These are phyloP conservation scores for Lordiphosa fenestrarum DNA, from an alignment of 2,888 invertebrate genomes.

Conservation along the genomic window DNA sequence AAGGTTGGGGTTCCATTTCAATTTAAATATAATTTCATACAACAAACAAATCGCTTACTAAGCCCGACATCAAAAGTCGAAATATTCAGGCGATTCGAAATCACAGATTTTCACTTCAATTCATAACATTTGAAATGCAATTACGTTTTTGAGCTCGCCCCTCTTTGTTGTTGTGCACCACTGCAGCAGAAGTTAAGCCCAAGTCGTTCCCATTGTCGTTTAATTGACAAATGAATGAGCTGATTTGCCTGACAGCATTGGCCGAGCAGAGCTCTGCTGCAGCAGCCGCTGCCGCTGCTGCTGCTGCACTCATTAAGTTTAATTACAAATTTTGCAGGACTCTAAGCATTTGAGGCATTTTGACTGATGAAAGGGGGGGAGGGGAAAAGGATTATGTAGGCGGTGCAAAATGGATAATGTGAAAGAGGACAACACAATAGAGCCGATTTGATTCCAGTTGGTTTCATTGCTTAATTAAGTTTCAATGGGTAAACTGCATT, in stretches of 20 bases:
- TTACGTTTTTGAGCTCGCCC: conserved; percentile 40
- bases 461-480: conserved; percentile 32
- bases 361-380: not conserved
- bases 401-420: conserved; percentile 26
- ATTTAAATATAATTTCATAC: not conserved
- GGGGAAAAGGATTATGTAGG: conserved; percentile 5
- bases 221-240: conserved; percentile 69
- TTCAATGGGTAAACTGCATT: not conserved
- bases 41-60: conserved; percentile 6
- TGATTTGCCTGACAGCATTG: conserved; percentile 59
- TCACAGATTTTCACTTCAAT: conserved; percentile 19
- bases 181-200: conserved; percentile 17
- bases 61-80: conserved; percentile 17
- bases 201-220: conserved; percentile 50
- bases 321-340: conserved; percentile 58
- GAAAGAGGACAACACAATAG: conserved; percentile 29
- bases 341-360: conserved; percentile 20
- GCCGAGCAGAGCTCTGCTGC: conserved; percentile 9
- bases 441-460: conserved; percentile 23
- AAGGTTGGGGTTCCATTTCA: not conserved
- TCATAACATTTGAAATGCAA: conserved; percentile 53
- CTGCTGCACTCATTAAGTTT: conserved; percentile 66
- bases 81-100: conserved; percentile 41
- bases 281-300: no score
- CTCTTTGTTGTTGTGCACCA: conserved; percentile 18